A percentile compares a stretch with the other conserved stretches of the same genome.
Conservation (phyloP, 2,888 invertebrate genomes). For the Elegia similella region DNA sequence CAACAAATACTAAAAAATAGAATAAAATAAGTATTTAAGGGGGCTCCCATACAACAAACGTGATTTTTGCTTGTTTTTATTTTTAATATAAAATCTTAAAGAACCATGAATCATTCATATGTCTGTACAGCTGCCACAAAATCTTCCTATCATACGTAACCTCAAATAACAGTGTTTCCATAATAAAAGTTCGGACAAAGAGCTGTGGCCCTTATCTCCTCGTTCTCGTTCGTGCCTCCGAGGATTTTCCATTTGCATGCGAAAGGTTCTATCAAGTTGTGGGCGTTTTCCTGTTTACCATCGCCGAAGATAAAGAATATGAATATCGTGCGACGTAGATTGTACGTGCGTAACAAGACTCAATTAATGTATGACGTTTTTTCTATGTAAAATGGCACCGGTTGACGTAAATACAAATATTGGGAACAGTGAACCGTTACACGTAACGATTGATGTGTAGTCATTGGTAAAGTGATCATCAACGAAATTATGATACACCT, state of each 20-base stretch:
- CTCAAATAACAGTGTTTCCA: not conserved
- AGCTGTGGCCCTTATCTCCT: slow-evolving; percentile 1
- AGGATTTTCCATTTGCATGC: slow-evolving; percentile 15
- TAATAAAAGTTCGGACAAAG: not conserved
- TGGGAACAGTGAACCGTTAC: slow-evolving; percentile 7
- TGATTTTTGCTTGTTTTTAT: too few relatives aligned
- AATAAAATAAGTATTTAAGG: too few relatives aligned
- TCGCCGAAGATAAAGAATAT: slow-evolving; percentile 4
- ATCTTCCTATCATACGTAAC: not conserved
- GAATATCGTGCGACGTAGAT: too few relatives aligned
- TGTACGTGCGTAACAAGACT: slow-evolving; percentile 5
- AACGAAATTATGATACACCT: too few relatives aligned
- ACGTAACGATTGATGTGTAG: not conserved
- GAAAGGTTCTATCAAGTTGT: slow-evolving; percentile 12
- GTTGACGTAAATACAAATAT: slow-evolving; percentile 11
- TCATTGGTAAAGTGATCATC: not conserved
- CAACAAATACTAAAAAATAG: too few relatives aligned
- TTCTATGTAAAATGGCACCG: not conserved
- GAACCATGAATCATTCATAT: too few relatives aligned
- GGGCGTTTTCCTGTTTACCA: slow-evolving; percentile 13
- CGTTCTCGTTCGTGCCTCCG: slow-evolving; percentile 4
- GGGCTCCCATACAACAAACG: too few relatives aligned
- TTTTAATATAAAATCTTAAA: too few relatives aligned
- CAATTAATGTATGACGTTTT: slow-evolving; percentile 3
- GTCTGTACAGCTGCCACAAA: too few relatives aligned